These are phyloP conservation scores for Lagorchestes hirsutus DNA, from an alignment of 2,797 vertebrate genomes.

Conservation along the genomic window DNA sequence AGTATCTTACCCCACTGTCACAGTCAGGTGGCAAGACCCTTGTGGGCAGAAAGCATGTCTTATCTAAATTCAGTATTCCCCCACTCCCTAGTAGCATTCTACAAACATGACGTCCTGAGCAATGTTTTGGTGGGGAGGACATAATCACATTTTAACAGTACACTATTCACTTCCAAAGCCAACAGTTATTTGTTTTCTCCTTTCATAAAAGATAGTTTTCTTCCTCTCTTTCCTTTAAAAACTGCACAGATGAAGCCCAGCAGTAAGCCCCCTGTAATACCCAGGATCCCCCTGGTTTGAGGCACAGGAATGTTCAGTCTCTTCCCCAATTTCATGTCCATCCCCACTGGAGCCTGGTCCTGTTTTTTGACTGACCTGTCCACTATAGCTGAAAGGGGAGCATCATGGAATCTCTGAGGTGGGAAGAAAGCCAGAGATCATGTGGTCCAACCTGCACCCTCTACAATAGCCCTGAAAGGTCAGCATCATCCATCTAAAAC, in stretches of 20 bases:
- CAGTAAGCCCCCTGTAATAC: not conserved
- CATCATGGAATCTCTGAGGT: not conserved
- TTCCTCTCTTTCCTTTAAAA: not conserved
- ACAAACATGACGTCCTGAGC: not conserved
- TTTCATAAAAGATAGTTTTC: not conserved
- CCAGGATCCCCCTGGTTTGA: not conserved
- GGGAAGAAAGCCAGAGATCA: not conserved
- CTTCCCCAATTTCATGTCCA: not conserved
- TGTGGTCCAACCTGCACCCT: not conserved
- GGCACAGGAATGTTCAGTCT: not conserved
- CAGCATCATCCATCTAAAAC: not conserved
- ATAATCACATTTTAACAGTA: no score
- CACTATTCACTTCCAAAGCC: not conserved
- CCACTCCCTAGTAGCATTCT: not conserved
- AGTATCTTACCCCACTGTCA: not conserved
- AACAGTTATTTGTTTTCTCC: not conserved
- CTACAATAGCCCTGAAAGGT: not conserved
- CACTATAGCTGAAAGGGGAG: not conserved
- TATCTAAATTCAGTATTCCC: not conserved
- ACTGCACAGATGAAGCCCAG: not conserved
- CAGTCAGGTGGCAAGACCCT: not conserved
- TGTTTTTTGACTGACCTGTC: not conserved
- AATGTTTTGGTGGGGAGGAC: no score
- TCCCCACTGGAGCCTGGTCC: not conserved
- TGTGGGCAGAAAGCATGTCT: not conserved